Base-by-base conservation (phyloP, 2,888 invertebrate species). In the Ophion obscuratus region DNA sequence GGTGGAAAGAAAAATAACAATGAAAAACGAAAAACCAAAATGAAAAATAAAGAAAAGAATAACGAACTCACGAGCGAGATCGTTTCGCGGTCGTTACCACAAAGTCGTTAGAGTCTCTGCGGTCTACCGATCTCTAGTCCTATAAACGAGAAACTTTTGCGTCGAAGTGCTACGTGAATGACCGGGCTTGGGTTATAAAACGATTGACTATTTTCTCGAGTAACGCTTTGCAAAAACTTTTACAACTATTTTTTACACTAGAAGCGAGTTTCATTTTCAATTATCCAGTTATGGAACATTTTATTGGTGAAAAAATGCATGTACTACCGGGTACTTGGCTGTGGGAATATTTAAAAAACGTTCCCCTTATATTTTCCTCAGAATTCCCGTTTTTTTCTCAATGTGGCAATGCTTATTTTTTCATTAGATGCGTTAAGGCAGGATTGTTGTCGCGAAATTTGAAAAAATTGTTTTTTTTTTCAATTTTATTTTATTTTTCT, bases 71-170 rank as follows among this genome's bases (percentile, higher is more conserved):
- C 62, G 61, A 59, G 76, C 79, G 66, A 76, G 75, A 75, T 79
- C 79, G 66, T 70, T 68, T 68, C 44, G 76, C 73, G 81, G 61
- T 85, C 76, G 81, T 85, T 85, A 85, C 81, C 81, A 53, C 77
- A 74, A 67, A 74, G 53, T 85, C 84, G 77, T 77, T 81, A 77
- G 61, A 74, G 73, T 40, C 64, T 84, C 61, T 68, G 83, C 79
- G 74, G 74, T 78, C 10, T 27, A 36, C 31, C 80, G 73, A 66
- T 53, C 47, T 70, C 70, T 53, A 14, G 10, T 17, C 11, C 27
- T 53, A n/a, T 40, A 62, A 64, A 71, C 47, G 79, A 80, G 53
- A 61, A 80, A 84, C 70, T 57, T 80, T 66, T 66, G 17, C 20
- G 9, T 74, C 68, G 24, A 24, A n/a, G 24, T 17, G 31, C 44